Evolutionary conservation across 2,113 vertebrate species (phyloP), one percentile per base, ranked within the genome.

Genomic region (Merops nubicus): DNA sequence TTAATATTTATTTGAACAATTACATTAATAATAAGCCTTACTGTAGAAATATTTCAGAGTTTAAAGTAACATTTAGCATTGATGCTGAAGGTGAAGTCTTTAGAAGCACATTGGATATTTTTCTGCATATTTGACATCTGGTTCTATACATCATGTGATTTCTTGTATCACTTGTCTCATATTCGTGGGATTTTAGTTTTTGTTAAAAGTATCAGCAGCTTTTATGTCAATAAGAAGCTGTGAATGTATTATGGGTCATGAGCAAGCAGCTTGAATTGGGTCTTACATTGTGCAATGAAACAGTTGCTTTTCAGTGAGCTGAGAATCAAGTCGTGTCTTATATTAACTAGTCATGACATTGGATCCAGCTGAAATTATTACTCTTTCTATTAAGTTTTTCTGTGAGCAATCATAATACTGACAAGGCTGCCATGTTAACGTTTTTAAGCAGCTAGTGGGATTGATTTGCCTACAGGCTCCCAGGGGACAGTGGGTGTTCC

Each of bases 301-400:
- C 29, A 51, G 54, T 88, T 96, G 93, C 63, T 97, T 96, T 91
- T 73, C 72, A 79, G 74, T 76, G 50, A 59, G 80, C 56, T 86
- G 54, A 85, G 67, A 93, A 72, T 91, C 36, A 8, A 83, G 18
- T 88, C 67, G 20, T 82, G 34, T 91, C 89, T 96, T 94, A 60
- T 62, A 65, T 92, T 97, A 93, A 98, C 64, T 65, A 86, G 51
- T 97, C 96, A 82, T 97, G 96, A 95, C 91, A 96, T 96, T 94
- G 60, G 84, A 96, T 94, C 86, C 76, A 91, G 40, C 86, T 93
- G 81, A 93, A 96, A 96, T 93, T 97, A 96, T 93, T 96, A 78
- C 36, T 94, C 34, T 93, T 97, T 88, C 87, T 97, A 43, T 93
- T 89, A 92, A 74, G 56, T 43, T 91, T 97, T 94, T 96, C 57